Conservation (phyloP, 2,113 vertebrate species). For the Alethe diademata region DNA sequence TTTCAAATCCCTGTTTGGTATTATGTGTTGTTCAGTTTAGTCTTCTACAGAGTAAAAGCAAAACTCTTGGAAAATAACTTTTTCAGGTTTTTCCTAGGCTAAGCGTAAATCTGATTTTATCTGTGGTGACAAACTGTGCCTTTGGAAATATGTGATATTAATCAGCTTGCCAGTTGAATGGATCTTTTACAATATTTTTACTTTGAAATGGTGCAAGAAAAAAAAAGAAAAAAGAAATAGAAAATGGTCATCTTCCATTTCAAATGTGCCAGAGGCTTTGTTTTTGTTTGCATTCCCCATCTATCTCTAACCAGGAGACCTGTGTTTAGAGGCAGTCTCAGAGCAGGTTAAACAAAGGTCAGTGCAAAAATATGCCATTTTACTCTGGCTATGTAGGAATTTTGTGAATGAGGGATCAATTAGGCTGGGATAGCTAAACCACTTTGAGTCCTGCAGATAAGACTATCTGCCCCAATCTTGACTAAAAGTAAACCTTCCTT, state of each 20-base stretch:
- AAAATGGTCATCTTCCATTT: conserved; percentile 21
- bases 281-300: conserved; percentile 60
- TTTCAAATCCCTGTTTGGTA: not conserved
- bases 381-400: conserved; percentile 9
- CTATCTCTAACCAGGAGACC: conserved; percentile 22
- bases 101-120: conserved; percentile 1
- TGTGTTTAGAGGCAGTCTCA: conserved; percentile 14
- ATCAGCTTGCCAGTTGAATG: conserved; percentile 18
- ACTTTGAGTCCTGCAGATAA: not conserved
- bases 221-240: not conserved
- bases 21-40: not conserved
- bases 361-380: not conserved
- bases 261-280: conserved; percentile 45
- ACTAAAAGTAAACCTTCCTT: not conserved
- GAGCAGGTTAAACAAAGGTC: conserved; percentile 60
- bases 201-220: not conserved
- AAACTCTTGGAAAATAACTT: not conserved
- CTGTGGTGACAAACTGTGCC: conserved; percentile 2
- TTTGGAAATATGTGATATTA: conserved; percentile 31
- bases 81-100: not conserved
- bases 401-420: not conserved
- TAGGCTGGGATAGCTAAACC: not conserved
- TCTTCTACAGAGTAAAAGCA: not conserved
- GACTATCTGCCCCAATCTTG: not conserved
- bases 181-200: not conserved